phyloP scores from a whole-genome alignment of 2,113 vertebrate genomes.

The Cettia cetti region DNA sequence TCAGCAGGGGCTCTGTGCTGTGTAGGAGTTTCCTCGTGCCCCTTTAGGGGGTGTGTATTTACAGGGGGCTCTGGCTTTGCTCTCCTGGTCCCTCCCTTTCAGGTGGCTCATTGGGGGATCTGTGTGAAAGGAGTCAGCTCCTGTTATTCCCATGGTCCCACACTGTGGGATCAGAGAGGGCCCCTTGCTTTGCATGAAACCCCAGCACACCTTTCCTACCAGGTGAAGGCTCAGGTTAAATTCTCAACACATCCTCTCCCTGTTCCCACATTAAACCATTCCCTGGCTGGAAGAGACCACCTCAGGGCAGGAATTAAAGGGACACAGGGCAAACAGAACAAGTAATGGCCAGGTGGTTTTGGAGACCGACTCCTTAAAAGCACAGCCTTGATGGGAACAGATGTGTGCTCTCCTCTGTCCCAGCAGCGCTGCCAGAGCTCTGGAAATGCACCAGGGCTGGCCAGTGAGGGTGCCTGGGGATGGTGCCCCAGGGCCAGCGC shows the following conservation, averaged over 20 bases:
- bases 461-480: not conserved
- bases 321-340: not conserved
- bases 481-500: not conserved
- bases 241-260: not conserved
- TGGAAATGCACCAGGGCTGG: not conserved
- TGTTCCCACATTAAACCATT: not conserved
- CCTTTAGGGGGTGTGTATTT: not conserved
- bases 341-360: not conserved
- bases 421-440: not conserved
- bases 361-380: not conserved
- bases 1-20: not conserved
- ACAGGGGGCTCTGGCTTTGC: not conserved
- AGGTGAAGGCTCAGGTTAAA: not conserved
- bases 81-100: not conserved
- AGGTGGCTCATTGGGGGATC: not conserved
- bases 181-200: not conserved
- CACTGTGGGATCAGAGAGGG: not conserved
- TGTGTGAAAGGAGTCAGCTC: not conserved
- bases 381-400: accelerated
- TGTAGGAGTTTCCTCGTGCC: accelerated
- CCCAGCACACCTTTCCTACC: not conserved
- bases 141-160: not conserved
- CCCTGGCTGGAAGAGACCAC: not conserved
- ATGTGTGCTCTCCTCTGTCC: accelerated
- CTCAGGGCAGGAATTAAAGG: not conserved